Evolutionary conservation across 2,888 invertebrate genomes (phyloP).

Genomic region (Coleophora flavipennella): DNA sequence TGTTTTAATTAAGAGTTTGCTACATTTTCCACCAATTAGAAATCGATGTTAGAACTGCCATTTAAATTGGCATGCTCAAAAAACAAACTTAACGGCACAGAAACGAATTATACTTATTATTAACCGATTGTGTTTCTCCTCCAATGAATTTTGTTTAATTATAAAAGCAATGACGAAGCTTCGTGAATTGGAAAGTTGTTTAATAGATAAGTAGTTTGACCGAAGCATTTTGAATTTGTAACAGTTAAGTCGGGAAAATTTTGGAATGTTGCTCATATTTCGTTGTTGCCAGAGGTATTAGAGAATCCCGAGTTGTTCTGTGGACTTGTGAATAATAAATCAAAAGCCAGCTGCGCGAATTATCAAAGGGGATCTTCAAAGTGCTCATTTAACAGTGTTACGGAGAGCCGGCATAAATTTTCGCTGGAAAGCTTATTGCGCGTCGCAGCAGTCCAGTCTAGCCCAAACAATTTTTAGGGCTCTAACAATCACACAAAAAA

Average conservation of each 20-base stretch:
- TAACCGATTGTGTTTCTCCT: conserved; percentile 9
- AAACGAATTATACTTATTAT: background rate
- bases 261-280: background rate
- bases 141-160: background rate
- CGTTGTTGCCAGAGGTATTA: conserved; percentile 1
- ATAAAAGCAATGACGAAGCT: background rate
- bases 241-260: too few relatives aligned
- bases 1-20: background rate
- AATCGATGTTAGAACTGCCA: conserved; percentile 20
- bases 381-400: conserved; percentile 44
- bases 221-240: background rate
- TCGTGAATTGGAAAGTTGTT: conserved; percentile 1
- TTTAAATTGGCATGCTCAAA: conserved; percentile 12
- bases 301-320: conserved; percentile 29
- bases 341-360: conserved; percentile 36
- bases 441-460: conserved; percentile 7
- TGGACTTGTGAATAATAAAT: conserved; percentile 49
- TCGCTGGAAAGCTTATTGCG: conserved; percentile 24
- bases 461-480: conserved; percentile 9
- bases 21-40: conserved; percentile 17
- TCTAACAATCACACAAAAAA: too few relatives aligned
- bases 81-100: conserved; percentile 6
- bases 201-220: background rate
- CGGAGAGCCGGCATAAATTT: conserved; percentile 33
- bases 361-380: conserved; percentile 55